Base-by-base conservation (phyloP, 2,797 vertebrate genomes). In the Sciaenops ocellatus region DNA sequence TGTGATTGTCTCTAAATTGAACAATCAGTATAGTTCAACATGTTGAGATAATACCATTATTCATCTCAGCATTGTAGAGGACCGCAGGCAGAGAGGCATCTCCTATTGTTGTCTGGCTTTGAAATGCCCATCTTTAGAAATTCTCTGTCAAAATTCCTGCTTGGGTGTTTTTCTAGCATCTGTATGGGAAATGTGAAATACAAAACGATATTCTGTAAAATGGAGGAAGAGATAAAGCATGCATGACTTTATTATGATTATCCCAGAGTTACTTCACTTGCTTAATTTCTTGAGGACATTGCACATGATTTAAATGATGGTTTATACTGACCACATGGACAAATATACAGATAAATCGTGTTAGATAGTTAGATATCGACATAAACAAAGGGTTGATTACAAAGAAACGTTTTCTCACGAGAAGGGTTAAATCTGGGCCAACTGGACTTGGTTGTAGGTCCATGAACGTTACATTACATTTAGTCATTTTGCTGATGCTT, bases 1-100 rank as follows among this genome's bases (percentile, higher is more conserved):
- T 90, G 86, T 89, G 88, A 93, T 92, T 91, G 90, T 87, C 85
- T 91, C 79, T 80, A 87, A 90, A 93, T 87, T 90, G 90, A 92
- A 92, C 84, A 84, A 87, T 91, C 87, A 91, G 82, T 84, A 76
- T 78, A 79, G 84, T 87, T 91, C 85, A 89, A 73, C 15, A 17
- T 87, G 83, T 90, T 84, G 76, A 66, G 80, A 89, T 93, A 86
- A 92, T 87, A 87, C 83, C 73, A 83, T 92, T 90, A 88, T 89
- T 92, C 87, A 89, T 90, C 76, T 75, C 61, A 50, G 80, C 74
- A 66, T 77, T 81, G 73, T 74, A 48, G 65, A 73, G 60, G 72
- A 76, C 78, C 73, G 70, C 82, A 79, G 83, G 78, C 81, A 73
- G 71, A 78, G 79, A 82, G 72, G 81, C 73, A 28, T 80, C 74